These are phyloP conservation scores for Grus americana DNA, from an alignment of 2,113 vertebrate species.

Conservation along the genomic window DNA sequence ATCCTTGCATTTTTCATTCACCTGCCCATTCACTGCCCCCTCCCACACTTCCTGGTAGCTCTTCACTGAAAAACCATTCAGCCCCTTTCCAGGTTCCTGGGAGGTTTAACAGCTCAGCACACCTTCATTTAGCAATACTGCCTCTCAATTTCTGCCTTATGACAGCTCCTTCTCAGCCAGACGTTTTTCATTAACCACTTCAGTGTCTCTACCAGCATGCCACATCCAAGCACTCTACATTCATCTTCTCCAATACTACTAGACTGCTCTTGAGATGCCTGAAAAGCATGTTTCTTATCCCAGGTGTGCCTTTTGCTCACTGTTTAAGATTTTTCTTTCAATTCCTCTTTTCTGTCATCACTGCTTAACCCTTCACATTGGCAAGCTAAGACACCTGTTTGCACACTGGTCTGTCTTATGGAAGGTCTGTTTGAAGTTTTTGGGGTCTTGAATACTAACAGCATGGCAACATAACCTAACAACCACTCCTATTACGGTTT, in stretches of 20 bases:
- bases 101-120: background rate
- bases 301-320: background rate
- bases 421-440: background rate
- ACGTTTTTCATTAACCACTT: background rate
- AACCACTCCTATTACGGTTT: background rate
- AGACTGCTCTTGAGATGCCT: background rate
- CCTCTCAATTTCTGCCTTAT: background rate
- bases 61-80: background rate
- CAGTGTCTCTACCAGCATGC: background rate
- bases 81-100: background rate
- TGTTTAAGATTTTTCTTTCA: background rate
- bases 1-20: background rate
- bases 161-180: background rate
- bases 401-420: background rate
- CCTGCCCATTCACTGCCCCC: background rate
- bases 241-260: background rate
- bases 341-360: background rate
- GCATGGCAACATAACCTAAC: background rate
- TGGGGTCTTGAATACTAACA: background rate
- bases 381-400: background rate
- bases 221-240: background rate
- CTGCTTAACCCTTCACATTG: background rate
- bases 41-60: background rate
- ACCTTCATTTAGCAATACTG: background rate
- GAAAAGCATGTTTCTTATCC: background rate